A percentile compares a stretch with the other conserved stretches of the same genome.
Conservation (phyloP, 2,113 vertebrate species). For the Hyperoodon ampullatus region DNA sequence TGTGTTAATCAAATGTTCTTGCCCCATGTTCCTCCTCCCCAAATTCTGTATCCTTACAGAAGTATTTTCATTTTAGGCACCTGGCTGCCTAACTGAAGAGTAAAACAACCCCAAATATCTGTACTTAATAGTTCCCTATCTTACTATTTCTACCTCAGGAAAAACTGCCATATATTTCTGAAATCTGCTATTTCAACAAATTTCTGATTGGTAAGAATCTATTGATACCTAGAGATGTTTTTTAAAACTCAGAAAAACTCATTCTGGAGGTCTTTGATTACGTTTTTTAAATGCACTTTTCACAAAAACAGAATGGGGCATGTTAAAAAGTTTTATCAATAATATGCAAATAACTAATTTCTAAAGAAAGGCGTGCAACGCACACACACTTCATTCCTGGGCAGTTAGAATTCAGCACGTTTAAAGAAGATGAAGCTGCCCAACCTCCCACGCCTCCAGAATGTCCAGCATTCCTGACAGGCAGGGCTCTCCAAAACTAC, state of each 20-base stretch:
- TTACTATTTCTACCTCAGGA: constrained; percentile 31
- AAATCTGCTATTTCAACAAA: constrained; percentile 76
- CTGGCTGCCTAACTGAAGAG: background rate
- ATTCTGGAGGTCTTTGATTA: background rate
- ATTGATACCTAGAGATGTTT: background rate
- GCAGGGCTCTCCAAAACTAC: constrained; percentile 50
- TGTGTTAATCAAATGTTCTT: background rate
- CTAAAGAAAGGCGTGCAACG: constrained; percentile 21
- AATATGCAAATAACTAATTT: constrained; percentile 36
- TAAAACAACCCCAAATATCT: constrained; percentile 66
- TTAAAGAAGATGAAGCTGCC: constrained; percentile 67
- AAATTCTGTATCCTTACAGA: constrained; percentile 48
- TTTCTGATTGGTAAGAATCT: constrained; percentile 10
- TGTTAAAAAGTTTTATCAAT: constrained; percentile 16
- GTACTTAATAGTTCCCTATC: background rate
- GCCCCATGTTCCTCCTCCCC: background rate
- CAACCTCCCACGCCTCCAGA: constrained; percentile 67
- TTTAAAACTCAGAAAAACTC: background rate
- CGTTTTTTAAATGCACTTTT: background rate
- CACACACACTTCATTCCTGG: constrained; percentile 60
- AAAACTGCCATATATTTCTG: constrained; percentile 68
- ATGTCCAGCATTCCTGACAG: constrained; percentile 76
- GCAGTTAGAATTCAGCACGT: constrained; percentile 18
- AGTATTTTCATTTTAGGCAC: constrained; percentile 74
- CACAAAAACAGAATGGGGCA: background rate